Conservation (phyloP, 2,888 invertebrate species). For the Dinocampus coccinellae region DNA sequence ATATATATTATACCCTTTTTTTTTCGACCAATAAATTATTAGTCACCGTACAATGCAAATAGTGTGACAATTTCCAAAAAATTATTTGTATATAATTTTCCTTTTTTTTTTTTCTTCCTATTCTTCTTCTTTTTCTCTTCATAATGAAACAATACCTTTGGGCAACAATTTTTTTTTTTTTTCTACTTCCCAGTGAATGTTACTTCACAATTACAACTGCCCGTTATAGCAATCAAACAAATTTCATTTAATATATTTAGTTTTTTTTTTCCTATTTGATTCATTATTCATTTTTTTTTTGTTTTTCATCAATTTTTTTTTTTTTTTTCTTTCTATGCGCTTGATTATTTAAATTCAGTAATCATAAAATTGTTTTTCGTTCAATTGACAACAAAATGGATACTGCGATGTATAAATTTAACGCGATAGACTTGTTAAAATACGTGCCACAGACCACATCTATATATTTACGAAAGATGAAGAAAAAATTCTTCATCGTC, state of each 20-base stretch:
- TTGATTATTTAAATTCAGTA: no score
- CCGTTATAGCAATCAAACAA: background rate
- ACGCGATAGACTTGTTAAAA: background rate
- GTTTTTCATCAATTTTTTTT: conserved; percentile 10
- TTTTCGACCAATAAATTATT: background rate
- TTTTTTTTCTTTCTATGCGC: no score
- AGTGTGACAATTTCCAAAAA: background rate
- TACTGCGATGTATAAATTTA: background rate
- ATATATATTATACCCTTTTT: background rate
- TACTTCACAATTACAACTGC: no score
- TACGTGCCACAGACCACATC: background rate
- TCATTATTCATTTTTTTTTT: conserved; percentile 12
- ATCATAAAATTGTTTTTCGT: background rate
- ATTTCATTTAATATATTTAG: background rate
- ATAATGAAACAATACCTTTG: background rate
- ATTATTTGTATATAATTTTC: background rate
- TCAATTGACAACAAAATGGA: background rate
- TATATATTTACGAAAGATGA: background rate
- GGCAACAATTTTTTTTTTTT: background rate
- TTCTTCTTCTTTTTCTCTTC: background rate
- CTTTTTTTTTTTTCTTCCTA: conserved; percentile 8
- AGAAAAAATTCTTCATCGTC: background rate
- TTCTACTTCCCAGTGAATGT: background rate
- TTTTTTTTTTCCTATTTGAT: background rate
- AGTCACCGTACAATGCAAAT: background rate